Base-by-base conservation (phyloP, 2,888 invertebrate species). In the Iphiclides podalirius region DNA sequence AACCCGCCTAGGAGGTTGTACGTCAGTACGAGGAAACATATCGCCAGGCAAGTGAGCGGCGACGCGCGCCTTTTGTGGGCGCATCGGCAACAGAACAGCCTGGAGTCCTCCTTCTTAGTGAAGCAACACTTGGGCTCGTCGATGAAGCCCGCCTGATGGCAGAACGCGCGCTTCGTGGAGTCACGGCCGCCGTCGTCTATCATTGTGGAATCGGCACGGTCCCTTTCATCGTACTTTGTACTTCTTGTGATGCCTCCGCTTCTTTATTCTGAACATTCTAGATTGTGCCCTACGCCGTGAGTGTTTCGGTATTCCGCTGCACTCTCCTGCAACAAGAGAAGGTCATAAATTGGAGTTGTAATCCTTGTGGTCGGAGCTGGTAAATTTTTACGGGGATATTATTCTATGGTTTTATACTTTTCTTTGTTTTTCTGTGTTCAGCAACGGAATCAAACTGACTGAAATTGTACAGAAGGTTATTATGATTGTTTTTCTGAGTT, bases 1-100 rank as follows among this genome's bases (percentile, higher is more conserved):
- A 97, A 94, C 15, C 96, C 98, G 9, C 98, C 98, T 64, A 97
- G 91, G 41, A 98, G 92, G 56, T 97, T 96, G 88, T 98, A 98
- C 9, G 94, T 94, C 37, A 98, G 91, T 12, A 98, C 97, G 47
- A 98, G 91, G 59, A 94, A 92, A 77, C 95, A 95, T 48, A 96
- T 92, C 12, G 95, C 96, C 31, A 96, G 90, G 63, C 96, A 95
- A 6, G 95, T 94, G 58, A 96, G 90, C 6, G 95, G 90, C 0
- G 95, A 83, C 1, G 82, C 79, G 34, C 74, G 66, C 20, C 84
- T 66, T 38, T 71, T 71, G 59, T 75, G 78, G 0, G 75, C 76
- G 54, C 83, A 83, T 35, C 91, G 90, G 67, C 93, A 93, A 61
- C 83, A 81, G 54, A 65, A 66, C 3, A 66, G 50, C 13, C 60